Base-by-base conservation (phyloP, 2,113 vertebrate genomes). In the Rallus limicola region DNA sequence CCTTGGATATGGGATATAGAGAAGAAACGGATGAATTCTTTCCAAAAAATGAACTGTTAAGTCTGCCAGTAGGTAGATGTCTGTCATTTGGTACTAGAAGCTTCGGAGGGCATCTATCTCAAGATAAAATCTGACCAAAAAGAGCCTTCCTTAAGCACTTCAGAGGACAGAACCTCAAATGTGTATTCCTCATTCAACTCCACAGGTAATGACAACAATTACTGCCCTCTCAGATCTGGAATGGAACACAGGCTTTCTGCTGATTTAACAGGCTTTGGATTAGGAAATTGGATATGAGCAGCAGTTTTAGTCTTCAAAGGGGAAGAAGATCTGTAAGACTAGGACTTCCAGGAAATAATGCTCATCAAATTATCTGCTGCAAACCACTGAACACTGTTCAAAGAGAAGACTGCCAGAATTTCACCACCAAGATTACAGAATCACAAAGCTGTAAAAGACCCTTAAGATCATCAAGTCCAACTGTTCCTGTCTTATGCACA, bases 231-330 rank as follows among this genome's bases (percentile, higher is more conserved):
- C 83, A 86, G 86, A 85, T 84, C 48, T 72, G 70, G 70, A 76
- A 88, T 56, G 72, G 15, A 92, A 88, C 14, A 38, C 7, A 58
- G 44, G n/a, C 16, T 91, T 94, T 96, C 83, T 91, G 91, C 86
- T 96, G 92, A 96, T 80, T 94, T 91, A 75, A 82, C 77, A 90
- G 78, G 72, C 56, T 82, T 76, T 42, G 83, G 79, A 86, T 93
- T 75, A 96, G 95, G 91, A 95, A 96, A 96, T 96, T 92, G 89
- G 88, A 72, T 72, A 88, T 10, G 19, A 92, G 77, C 82, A 88
- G 65, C 76, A 79, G 48, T 82, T 96, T 92, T 82, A 64, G 62
- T 95, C 91, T 93, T 95, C 94, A 95, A 95, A 95, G 52, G 24
- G 72, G 53, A 65, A 92, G 65, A 86, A 91, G 82, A 82, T 89